These are phyloP conservation scores for Orthonyx spaldingii DNA, from an alignment of 2,113 vertebrate species.

Conservation along the genomic window DNA sequence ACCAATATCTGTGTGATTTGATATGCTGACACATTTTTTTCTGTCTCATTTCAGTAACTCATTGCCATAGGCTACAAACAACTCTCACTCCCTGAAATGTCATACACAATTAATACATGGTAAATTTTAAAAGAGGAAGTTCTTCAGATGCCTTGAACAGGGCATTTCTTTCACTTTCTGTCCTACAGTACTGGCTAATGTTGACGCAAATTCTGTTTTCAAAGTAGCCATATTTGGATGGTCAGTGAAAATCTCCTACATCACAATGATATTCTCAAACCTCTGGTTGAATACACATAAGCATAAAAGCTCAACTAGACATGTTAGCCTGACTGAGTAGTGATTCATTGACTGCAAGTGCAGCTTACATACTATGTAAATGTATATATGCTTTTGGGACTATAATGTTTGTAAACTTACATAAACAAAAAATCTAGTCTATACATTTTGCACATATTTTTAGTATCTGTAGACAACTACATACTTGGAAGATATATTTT, in stretches of 20 bases:
- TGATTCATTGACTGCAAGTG: background rate
- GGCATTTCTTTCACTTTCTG: background rate
- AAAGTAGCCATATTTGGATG: background rate
- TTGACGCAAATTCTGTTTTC: background rate
- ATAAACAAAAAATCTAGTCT: background rate
- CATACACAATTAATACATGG: conserved; percentile 15
- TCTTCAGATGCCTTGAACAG: background rate
- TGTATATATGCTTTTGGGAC: background rate
- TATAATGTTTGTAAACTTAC: background rate
- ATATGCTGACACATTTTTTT: conserved; percentile 20
- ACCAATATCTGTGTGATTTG: background rate
- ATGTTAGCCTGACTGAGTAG: background rate
- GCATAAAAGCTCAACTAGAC: background rate
- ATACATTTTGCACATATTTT: background rate
- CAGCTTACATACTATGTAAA: background rate
- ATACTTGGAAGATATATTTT: background rate
- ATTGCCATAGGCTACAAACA: conserved; percentile 40
- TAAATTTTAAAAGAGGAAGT: background rate
- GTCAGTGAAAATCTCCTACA: background rate
- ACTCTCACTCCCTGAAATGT: conserved; percentile 21
- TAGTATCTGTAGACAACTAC: background rate
- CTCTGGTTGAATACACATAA: background rate
- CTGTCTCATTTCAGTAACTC: conserved; percentile 7
- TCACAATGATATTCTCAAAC: background rate
- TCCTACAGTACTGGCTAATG: background rate